Evolutionary conservation across 53 echinoderm and acorn worm species (phyloP).

Genomic region (Mesocentrotus franciscanus): DNA sequence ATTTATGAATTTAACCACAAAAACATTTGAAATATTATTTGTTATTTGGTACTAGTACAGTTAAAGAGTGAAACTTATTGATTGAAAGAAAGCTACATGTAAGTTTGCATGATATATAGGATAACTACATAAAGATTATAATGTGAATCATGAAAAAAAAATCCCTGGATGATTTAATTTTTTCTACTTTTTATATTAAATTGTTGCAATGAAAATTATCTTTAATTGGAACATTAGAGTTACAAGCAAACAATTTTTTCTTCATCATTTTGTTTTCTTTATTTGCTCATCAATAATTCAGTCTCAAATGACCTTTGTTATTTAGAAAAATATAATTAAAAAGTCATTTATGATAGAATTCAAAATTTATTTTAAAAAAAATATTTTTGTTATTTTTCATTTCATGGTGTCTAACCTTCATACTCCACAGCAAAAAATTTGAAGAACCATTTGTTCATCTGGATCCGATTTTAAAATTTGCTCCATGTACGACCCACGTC

Average conservation of each 20-base stretch:
- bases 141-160: no score
- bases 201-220: not conserved
- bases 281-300: not conserved
- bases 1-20: no score
- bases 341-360: not conserved
- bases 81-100: no score
- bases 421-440: constrained; percentile 47
- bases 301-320: not conserved
- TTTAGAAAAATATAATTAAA: not conserved
- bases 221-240: not conserved
- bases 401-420: constrained; percentile 63
- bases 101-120: no score
- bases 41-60: no score
- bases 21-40: no score
- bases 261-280: not conserved
- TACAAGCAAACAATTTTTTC: not conserved
- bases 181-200: no score
- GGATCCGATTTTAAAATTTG: constrained; percentile 31
- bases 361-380: not conserved
- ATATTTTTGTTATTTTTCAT: not conserved
- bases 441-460: constrained; percentile 26
- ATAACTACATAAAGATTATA: no score
- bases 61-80: no score
- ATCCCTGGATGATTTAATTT: no score
- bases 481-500: constrained; percentile 64